A percentile compares a stretch with the other conserved stretches of the same genome.
Evolutionary conservation across 1,140 invertebrate genomes (phyloP).

Genomic region (Drosophila asahinai): DNA sequence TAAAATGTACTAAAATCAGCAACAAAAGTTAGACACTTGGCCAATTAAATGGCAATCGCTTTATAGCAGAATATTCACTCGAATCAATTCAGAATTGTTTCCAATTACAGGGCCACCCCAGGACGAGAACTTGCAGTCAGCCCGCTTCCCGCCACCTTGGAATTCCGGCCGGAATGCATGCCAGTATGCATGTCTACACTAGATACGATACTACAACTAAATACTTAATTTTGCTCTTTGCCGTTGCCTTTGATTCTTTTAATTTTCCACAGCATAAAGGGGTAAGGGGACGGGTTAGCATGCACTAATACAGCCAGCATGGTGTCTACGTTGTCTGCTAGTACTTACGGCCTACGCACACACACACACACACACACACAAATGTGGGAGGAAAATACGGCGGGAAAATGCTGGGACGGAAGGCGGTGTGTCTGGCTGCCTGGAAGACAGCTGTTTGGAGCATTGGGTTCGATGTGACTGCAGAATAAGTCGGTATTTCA

Average conservation of each 20-base stretch:
- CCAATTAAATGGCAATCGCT: no score
- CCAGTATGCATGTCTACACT: slow-evolving; percentile 68
- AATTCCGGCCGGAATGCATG: slow-evolving; percentile 49
- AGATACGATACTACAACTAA: slow-evolving; percentile 77
- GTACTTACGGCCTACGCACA: slow-evolving; percentile 75
- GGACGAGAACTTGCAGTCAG: slow-evolving; percentile 19
- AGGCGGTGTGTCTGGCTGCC: slow-evolving; percentile 42
- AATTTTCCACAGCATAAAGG: slow-evolving; percentile 65
- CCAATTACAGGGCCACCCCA: slow-evolving; percentile 40
- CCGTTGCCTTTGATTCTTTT: slow-evolving; percentile 82
- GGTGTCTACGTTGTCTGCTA: slow-evolving; percentile 62
- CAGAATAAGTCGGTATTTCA: slow-evolving; percentile 80
- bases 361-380: slow-evolving; percentile 21
- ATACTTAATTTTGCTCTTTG: slow-evolving; percentile 81
- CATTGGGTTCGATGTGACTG: slow-evolving; percentile 54
- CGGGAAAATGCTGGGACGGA: background rate
- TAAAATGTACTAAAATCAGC: no score
- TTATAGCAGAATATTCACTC: background rate
- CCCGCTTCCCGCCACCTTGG: slow-evolving; percentile 20
- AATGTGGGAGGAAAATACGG: slow-evolving; percentile 6
- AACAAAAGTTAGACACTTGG: no score
- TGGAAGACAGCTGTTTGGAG: slow-evolving; percentile 79
- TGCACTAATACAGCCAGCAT: slow-evolving; percentile 33
- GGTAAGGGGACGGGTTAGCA: slow-evolving; percentile 12
- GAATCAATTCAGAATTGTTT: background rate